A percentile compares a stretch with the other conserved stretches of the same genome.
These are phyloP conservation scores for Stenopsyche tienmushanensis DNA, from an alignment of 1,140 invertebrate genomes.

Conservation along the genomic window DNA sequence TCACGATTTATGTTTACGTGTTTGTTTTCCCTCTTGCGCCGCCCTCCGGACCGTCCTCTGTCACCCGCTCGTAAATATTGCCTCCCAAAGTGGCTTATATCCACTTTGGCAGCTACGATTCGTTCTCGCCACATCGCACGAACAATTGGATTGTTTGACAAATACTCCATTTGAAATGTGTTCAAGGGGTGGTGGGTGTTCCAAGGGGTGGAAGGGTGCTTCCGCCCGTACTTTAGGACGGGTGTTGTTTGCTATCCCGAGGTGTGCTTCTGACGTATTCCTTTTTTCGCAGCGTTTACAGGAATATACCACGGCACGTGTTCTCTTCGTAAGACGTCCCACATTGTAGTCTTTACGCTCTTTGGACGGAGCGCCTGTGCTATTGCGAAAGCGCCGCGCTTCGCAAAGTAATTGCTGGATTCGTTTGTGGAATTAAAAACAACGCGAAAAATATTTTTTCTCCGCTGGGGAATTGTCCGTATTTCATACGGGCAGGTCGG, in stretches of 20 bases:
- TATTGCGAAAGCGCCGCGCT: no score
- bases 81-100: slow-evolving; percentile 36
- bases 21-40: slow-evolving; percentile 26
- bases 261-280: slow-evolving; percentile 22
- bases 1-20: slow-evolving; percentile 35
- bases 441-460: no score
- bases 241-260: slow-evolving; percentile 19
- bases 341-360: no score
- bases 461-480: no score
- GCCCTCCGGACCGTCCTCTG: neutral
- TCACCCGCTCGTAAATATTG: slow-evolving; percentile 28
- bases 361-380: no score
- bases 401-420: no score
- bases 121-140: slow-evolving; percentile 31
- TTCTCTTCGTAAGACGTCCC: no score
- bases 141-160: slow-evolving; percentile 40
- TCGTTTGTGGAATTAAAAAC: no score
- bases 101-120: slow-evolving; percentile 33
- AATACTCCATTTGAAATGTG: slow-evolving; percentile 27
- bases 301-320: neutral
- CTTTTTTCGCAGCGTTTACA: neutral
- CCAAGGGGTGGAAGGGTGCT: no score
- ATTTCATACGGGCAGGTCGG: no score
- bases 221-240: neutral
- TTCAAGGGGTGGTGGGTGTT: slow-evolving; percentile 5